phyloP scores from a whole-genome alignment of 2,797 vertebrate species.

The Huso huso region DNA sequence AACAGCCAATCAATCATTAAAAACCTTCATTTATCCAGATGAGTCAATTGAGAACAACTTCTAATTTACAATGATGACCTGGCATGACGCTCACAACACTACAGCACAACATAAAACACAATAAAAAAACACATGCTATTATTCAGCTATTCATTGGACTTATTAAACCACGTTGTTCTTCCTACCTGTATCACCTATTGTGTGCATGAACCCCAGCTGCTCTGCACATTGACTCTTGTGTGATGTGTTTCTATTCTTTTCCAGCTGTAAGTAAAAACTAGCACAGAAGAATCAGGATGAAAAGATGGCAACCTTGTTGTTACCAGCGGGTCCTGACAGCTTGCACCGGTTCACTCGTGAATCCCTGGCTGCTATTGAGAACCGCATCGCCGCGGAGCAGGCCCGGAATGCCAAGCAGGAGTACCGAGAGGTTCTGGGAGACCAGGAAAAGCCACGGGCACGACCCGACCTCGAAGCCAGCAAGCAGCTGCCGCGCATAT shows the following conservation, averaged over 20 bases:
- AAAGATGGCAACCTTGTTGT: slow-evolving; percentile 95
- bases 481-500: slow-evolving; percentile 89
- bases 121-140: too few species aligned
- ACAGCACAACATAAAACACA: too few species aligned
- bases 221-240: background rate
- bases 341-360: slow-evolving; percentile 93
- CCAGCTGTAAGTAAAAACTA: slow-evolving; percentile 72
- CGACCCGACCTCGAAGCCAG: slow-evolving; percentile 86
- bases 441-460: slow-evolving; percentile 61
- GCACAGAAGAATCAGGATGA: slow-evolving; percentile 95
- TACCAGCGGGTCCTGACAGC: slow-evolving; percentile 91
- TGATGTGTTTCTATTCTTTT: slow-evolving; percentile 19
- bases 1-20: too few species aligned
- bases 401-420: slow-evolving; percentile 66
- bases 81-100: too few species aligned
- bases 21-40: too few species aligned
- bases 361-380: slow-evolving; percentile 92
- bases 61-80: too few species aligned
- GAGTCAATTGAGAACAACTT: too few species aligned
- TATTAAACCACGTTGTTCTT: too few species aligned
- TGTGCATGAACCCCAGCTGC: too few species aligned
- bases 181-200: too few species aligned
- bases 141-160: too few species aligned
- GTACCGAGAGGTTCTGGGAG: slow-evolving; percentile 54
- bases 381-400: slow-evolving; percentile 78